Percentiles rank a stretch among this genome's conserved stretches.
Conservation (phyloP, 2,113 vertebrate genomes). For the Takifugu bimaculatus region DNA sequence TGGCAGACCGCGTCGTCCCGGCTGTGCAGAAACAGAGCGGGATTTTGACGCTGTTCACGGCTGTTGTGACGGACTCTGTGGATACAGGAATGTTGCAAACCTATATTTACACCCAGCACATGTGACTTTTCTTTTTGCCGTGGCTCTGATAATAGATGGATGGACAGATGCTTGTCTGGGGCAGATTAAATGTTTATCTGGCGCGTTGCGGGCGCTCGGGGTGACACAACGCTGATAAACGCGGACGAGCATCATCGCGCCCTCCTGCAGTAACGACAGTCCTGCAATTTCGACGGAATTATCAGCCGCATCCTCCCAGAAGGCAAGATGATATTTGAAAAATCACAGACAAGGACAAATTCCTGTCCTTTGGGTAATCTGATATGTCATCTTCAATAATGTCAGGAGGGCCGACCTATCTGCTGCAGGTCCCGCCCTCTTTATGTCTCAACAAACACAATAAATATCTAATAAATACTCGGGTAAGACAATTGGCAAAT, state of each 20-base stretch:
- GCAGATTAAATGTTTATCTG: neutral
- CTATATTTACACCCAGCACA: constrained; percentile 51
- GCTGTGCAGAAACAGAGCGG: constrained; percentile 28
- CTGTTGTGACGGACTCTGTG: constrained; percentile 54
- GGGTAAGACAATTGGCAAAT: neutral
- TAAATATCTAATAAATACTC: constrained; percentile 23
- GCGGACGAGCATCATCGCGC: neutral
- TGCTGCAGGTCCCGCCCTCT: constrained; percentile 37
- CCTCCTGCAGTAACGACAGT: too few species aligned
- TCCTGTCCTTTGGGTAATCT: constrained; percentile 81
- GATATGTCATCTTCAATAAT: constrained; percentile 78
- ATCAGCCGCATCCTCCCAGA: constrained; percentile 2
- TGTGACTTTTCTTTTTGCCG: constrained; percentile 17
- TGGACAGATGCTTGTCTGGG: neutral
- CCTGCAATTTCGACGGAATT: constrained; percentile 5
- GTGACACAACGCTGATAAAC: neutral
- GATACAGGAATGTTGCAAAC: constrained; percentile 46
- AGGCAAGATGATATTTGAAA: constrained; percentile 54
- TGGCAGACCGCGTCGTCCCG: constrained; percentile 36
- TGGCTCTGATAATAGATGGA: neutral
- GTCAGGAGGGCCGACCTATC: constrained; percentile 65
- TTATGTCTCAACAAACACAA: constrained; percentile 19
- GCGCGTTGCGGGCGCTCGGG: too few species aligned
- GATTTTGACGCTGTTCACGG: constrained; percentile 30
- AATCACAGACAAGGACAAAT: constrained; percentile 85